Percentiles rank a stretch among this genome's conserved stretches.
Conservation (phyloP, 2,113 vertebrate genomes). For the Carollia perspicillata region DNA sequence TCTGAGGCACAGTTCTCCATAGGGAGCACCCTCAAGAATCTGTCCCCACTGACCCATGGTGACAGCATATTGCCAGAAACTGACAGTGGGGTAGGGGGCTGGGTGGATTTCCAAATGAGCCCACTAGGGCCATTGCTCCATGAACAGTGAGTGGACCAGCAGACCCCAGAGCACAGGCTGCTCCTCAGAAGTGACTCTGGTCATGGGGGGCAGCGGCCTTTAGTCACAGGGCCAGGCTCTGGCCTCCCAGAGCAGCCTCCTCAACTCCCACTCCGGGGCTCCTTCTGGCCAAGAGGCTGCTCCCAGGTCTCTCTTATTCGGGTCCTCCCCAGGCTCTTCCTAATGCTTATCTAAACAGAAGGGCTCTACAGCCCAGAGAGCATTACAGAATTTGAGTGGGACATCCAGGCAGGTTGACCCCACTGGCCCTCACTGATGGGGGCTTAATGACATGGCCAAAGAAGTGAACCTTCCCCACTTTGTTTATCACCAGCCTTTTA, state of each 20-base stretch:
- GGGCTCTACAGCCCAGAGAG: background rate
- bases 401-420: background rate
- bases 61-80: background rate
- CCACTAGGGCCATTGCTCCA: background rate
- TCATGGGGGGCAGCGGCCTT: background rate
- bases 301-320: background rate
- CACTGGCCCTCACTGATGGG: background rate
- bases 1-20: background rate
- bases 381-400: background rate
- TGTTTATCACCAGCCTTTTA: background rate
- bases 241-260: background rate
- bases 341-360: background rate
- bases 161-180: background rate
- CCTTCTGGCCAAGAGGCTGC: background rate
- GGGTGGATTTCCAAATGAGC: background rate
- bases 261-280: background rate
- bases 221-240: background rate
- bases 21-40: background rate
- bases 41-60: fast-evolving
- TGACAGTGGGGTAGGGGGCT: background rate
- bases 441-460: background rate
- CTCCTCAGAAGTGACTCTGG: background rate
- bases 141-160: no score
- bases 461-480: background rate
- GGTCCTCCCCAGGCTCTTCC: background rate